Percentiles rank a stretch among this genome's conserved stretches.
Conservation (phyloP, 2,113 vertebrate genomes). For the Prionailurus bengalensis region DNA sequence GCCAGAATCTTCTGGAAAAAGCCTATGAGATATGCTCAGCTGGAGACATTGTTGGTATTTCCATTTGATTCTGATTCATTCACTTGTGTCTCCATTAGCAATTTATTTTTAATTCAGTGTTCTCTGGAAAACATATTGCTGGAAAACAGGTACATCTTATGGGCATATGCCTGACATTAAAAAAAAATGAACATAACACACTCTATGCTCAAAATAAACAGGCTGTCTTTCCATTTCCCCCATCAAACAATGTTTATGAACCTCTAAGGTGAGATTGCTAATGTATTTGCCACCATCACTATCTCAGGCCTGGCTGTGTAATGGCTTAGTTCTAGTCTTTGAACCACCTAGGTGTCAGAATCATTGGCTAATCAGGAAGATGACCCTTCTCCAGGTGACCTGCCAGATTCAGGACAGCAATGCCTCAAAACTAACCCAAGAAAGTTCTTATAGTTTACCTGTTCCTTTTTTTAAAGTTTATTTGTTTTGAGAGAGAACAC, state of each 20-base stretch:
- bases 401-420: neutral
- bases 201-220: constrained; percentile 82
- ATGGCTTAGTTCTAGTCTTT: constrained; percentile 2
- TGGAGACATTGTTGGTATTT: constrained; percentile 71
- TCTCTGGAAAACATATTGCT: constrained; percentile 82
- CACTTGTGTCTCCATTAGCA: constrained; percentile 79
- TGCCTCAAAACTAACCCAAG: neutral
- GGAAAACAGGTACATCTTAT: constrained; percentile 69
- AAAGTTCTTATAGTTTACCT: neutral
- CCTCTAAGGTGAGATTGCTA: constrained; percentile 70
- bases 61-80: constrained; percentile 80
- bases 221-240: constrained; percentile 73
- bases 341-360: rapidly evolving
- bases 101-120: constrained; percentile 85
- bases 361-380: rapidly evolving
- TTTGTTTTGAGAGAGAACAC: too few relatives aligned
- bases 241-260: constrained; percentile 67
- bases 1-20: constrained; percentile 69
- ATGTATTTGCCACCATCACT: constrained; percentile 56
- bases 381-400: neutral
- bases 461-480: too few relatives aligned
- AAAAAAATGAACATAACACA: constrained; percentile 78
- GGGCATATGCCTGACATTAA: constrained; percentile 79
- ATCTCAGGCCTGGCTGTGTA: neutral
- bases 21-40: constrained; percentile 56